Conservation (phyloP, 2,888 invertebrate genomes). For the Alviniconcha strummeri region DNA sequence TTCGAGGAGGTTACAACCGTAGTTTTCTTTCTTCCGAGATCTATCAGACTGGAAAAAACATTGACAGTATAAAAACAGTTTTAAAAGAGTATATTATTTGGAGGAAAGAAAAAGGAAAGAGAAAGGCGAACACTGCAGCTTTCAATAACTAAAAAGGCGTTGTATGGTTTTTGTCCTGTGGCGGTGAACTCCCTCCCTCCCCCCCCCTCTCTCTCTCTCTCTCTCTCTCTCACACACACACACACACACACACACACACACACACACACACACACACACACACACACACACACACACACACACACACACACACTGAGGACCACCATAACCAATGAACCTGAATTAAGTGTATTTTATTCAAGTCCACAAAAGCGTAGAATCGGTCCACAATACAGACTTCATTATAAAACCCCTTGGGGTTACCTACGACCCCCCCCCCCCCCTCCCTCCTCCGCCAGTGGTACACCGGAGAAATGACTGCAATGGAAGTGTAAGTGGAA, state of each 20-base stretch:
- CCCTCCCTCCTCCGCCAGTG: not conserved
- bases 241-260: conserved; percentile 4
- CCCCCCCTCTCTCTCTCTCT: not conserved
- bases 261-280: not conserved
- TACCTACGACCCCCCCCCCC: not conserved
- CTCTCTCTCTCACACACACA: not conserved
- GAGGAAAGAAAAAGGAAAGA: not conserved
- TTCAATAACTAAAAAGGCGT: too few species aligned
- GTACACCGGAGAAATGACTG: not conserved
- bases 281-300: conserved; percentile 4
- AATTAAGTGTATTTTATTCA: too few species aligned
- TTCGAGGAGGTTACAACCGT: too few species aligned
- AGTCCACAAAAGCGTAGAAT: too few species aligned
- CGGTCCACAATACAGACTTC: too few species aligned
- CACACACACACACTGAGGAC: not conserved
- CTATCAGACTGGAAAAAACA: too few species aligned
- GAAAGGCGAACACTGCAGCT: not conserved
- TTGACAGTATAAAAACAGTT: too few species aligned
- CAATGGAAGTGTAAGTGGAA: too few species aligned
- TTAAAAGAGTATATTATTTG: not conserved
- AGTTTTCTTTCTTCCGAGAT: too few species aligned
- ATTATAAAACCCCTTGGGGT: too few species aligned
- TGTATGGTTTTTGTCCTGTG: too few species aligned
- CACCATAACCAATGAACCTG: not conserved
- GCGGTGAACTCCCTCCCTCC: not conserved